A percentile compares a stretch with the other conserved stretches of the same genome.
Evolutionary conservation across 2,888 invertebrate genomes (phyloP).

Genomic region (Cephus pulcher): DNA sequence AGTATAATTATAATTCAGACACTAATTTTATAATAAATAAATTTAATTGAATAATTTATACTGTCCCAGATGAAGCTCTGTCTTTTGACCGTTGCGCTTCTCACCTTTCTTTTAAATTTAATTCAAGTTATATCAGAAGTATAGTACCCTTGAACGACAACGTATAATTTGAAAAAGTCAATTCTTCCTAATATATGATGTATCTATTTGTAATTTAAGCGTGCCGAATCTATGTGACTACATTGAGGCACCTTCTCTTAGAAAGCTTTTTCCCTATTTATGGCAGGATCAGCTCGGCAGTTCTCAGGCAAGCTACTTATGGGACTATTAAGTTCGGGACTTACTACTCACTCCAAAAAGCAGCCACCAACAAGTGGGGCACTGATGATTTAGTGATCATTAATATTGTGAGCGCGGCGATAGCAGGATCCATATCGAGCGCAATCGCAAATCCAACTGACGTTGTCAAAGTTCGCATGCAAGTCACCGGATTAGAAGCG

Average conservation of each 20-base stretch:
- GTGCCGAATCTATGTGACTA: neutral
- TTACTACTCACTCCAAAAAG: conserved; percentile 88
- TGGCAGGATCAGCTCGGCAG: conserved; percentile 89
- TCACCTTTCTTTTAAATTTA: neutral
- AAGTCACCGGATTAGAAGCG: conserved; percentile 72
- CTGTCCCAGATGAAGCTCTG: neutral
- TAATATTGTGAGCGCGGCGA: conserved; percentile 85
- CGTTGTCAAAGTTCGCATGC: conserved; percentile 96
- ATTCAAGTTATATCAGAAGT: neutral
- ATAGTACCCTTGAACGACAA: neutral
- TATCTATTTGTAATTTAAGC: neutral
- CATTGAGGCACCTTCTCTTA: neutral
- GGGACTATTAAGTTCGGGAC: conserved; percentile 97
- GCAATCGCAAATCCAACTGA: conserved; percentile 98
- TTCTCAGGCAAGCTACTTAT: conserved; percentile 92
- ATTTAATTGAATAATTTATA: neutral
- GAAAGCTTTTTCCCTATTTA: conserved; percentile 7
- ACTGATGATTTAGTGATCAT: conserved; percentile 64
- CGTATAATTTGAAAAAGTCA: neutral
- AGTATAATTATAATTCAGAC: neutral
- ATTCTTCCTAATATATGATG: no score
- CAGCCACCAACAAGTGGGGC: conserved; percentile 61
- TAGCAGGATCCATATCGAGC: conserved; percentile 90
- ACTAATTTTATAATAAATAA: neutral
- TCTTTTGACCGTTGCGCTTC: neutral